Percentiles rank a stretch among this genome's conserved stretches.
phyloP scores from a whole-genome alignment of 1,140 invertebrate species.

The Dicyema japonicum region DNA sequence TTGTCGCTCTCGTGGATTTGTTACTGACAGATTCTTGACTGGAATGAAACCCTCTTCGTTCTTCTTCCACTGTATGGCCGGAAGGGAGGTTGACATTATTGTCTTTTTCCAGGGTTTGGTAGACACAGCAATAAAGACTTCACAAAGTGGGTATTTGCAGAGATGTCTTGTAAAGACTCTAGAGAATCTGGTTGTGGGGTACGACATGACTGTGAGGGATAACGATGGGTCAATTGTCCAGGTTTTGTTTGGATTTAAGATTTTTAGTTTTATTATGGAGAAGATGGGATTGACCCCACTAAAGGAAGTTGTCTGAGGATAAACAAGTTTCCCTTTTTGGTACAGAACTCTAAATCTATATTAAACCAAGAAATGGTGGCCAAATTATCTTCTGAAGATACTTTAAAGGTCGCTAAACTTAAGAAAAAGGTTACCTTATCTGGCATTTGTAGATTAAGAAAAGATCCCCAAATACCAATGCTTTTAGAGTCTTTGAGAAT shows the following conservation, averaged over 20 bases:
- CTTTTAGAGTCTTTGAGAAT: no score
- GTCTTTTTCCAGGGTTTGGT: conserved; percentile 25
- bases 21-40: conserved; percentile 71
- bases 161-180: conserved; percentile 85
- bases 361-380: conserved; percentile 26
- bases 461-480: no score
- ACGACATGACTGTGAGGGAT: conserved; percentile 73
- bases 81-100: conserved; percentile 36
- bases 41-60: conserved; percentile 85
- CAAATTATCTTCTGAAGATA: no score
- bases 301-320: conserved; percentile 48
- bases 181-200: conserved; percentile 55
- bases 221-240: conserved; percentile 69
- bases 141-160: conserved; percentile 80
- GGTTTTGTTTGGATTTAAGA: conserved; percentile 8
- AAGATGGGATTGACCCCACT: conserved; percentile 68
- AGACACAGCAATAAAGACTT: conserved; percentile 47
- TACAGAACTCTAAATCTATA: conserved; percentile 35
- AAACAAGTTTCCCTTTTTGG: conserved; percentile 42
- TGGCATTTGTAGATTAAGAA: no score
- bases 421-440: conserved; percentile 2
- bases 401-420: not conserved
- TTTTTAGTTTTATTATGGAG: conserved; percentile 52
- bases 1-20: conserved; percentile 71
- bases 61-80: conserved; percentile 98